Base-by-base conservation (phyloP, 30 jellyfish, hydroid and myxozoan genomes). In the Aurelia sp. region DNA sequence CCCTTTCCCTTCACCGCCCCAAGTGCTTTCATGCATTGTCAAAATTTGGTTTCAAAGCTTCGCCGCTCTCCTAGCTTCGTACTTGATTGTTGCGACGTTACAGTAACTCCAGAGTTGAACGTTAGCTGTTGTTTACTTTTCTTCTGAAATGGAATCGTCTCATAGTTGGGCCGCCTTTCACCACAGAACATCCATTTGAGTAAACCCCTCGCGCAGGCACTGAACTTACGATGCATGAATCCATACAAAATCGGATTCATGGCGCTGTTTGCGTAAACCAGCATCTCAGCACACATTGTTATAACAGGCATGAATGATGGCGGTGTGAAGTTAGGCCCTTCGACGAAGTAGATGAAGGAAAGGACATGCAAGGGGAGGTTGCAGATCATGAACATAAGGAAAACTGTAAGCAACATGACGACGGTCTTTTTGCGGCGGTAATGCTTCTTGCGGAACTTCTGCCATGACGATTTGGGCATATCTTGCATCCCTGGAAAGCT, bases 331-430 rank as follows among this genome's bases (percentile, higher is more conserved):
- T 55, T 48, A 11, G 84, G 55, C 13, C 84, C 89, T 40, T 40
- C 60, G 30, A 89, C 96, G 66, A 69, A 91, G 97, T 52, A 79
- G n/a, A 91, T 79, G 85, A 84, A 72, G 53, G 84, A 75, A 20
- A 91, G 73, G 67, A 84, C 85, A 71, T 85, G 91, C 89, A 74
- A 82, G 18, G 98, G 98, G 33, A 91, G 89, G 63, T 85, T 80
- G 71, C 96, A 84, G 47, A 80, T 51, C 89, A 85, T 64, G 90
- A 91, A 91, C 18, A 73, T 82, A 19, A 85, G 37, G 83, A 91
- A 81, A 15, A 91, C 67, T 12, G 93, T 44, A 15, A 90, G 64
- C 64, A 90, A 89, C 93, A 90, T 83, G 53, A 73, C 58, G 60
- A 90, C 71, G 27, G 88, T 71, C 79, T 65, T 85, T 80, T 81